Conservation (phyloP, 2,797 vertebrate genomes). For the Etheostoma perlongum region DNA sequence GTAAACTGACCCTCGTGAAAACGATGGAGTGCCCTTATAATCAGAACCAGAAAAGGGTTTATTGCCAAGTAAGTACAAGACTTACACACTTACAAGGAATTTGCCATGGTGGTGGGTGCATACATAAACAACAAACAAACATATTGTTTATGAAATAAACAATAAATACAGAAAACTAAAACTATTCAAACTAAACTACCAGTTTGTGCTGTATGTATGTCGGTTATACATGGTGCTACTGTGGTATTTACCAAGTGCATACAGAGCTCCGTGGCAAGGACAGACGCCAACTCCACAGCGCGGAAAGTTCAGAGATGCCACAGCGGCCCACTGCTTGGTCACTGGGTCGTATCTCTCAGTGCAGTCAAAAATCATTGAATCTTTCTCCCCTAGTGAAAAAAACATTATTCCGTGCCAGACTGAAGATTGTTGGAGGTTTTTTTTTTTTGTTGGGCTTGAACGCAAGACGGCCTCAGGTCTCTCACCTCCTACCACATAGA, state of each 20-base stretch:
- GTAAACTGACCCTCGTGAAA: background rate
- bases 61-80: too few species aligned
- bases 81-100: too few species aligned
- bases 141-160: too few species aligned
- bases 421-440: background rate
- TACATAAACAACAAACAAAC: too few species aligned
- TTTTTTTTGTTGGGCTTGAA: background rate
- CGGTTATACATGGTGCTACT: slow-evolving; percentile 7
- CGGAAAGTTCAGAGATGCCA: slow-evolving; percentile 94
- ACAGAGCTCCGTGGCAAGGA: slow-evolving; percentile 94
- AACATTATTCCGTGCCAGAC: background rate
- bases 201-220: background rate
- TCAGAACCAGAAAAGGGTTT: too few species aligned
- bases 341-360: slow-evolving; percentile 97
- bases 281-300: slow-evolving; percentile 95
- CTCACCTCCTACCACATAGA: slow-evolving; percentile 98
- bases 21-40: background rate
- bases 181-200: background rate
- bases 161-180: too few species aligned
- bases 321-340: slow-evolving; percentile 96
- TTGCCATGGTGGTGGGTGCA: too few species aligned
- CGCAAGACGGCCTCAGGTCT: background rate
- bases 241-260: slow-evolving; percentile 90
- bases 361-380: slow-evolving; percentile 99
- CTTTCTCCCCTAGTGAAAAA: slow-evolving; percentile 90